Evolutionary conservation across 2,797 vertebrate genomes (phyloP), one percentile per base, ranked within the genome.

Genomic region (Neosalanx taihuensis): DNA sequence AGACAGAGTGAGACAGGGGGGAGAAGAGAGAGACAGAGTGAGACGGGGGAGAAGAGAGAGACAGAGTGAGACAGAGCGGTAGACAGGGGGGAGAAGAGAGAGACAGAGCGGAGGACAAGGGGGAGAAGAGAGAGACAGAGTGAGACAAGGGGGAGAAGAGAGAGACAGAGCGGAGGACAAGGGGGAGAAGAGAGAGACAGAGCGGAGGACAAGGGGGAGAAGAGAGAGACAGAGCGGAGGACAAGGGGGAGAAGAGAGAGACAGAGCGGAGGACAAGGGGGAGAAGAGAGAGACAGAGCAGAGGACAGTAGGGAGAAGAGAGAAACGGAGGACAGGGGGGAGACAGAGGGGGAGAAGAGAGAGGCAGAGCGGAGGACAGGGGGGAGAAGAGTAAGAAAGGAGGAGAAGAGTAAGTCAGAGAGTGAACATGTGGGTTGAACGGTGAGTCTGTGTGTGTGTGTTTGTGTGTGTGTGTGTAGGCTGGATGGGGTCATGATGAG

Each of bases 81-180:
- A 33, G 33, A 35, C 6, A 35, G 33, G 6, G 33, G 33, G 84
- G 78, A 84, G 78, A 81, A 35, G 33, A 35, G 33, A 4, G 33
- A 35, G 33, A 35, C 33, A 30, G 29, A 35, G 17, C 23, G 23
- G 23, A 26, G 23, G 23, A 26, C 23, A 26, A 1, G 23, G n/a
- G n/a, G 30, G 62, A 1, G 20, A 10, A 33, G 62, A 37, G 49
- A 29, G 10, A 51, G 29, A 26, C 26, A 49, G 41, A 70, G 69
- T 30, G 58, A 49, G 68, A 62, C 35, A 78, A 30, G 69, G 68
- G 84, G 76, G 51, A 17, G 74, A 56, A 71, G 37, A 72, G 51
- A 64, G 59, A 64, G 31, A 63, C 59, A 1, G 5, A 35, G 64
- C n/a, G n/a, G n/a, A n/a, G n/a, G n/a, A n/a, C n/a, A n/a, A n/a